These are phyloP conservation scores for Chromoteleia sp. DNA, from an alignment of 2,888 invertebrate genomes.

Conservation along the genomic window DNA sequence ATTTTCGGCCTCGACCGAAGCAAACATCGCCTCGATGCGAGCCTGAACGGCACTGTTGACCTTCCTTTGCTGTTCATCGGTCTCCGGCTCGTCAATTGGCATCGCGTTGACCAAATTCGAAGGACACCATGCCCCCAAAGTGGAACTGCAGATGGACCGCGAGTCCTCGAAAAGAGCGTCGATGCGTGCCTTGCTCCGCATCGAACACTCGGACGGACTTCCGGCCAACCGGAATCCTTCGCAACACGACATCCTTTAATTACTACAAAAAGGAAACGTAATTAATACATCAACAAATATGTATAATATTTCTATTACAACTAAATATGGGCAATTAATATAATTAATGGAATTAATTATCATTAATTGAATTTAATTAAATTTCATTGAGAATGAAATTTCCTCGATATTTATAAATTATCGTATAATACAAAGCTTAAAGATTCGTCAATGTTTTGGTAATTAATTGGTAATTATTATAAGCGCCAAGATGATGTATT, in stretches of 20 bases:
- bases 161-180: slow-evolving; percentile 93
- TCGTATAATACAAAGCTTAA: too few relatives aligned
- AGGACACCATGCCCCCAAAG: slow-evolving; percentile 77
- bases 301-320: too few relatives aligned
- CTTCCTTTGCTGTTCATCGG: slow-evolving; percentile 80
- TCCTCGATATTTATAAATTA: too few relatives aligned
- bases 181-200: slow-evolving; percentile 86
- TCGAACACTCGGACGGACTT: slow-evolving; percentile 82
- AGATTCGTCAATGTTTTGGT: too few relatives aligned
- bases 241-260: slow-evolving; percentile 76
- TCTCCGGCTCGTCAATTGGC: slow-evolving; percentile 56
- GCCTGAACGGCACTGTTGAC: slow-evolving; percentile 92
- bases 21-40: slow-evolving; percentile 93
- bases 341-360: background rate
- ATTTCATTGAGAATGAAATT: too few relatives aligned
- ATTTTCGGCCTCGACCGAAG: slow-evolving; percentile 83
- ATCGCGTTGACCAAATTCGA: slow-evolving; percentile 53
- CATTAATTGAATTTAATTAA: background rate
- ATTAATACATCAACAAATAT: too few relatives aligned
- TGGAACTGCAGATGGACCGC: slow-evolving; percentile 86
- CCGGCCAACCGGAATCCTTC: slow-evolving; percentile 81
- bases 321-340: too few relatives aligned
- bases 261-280: background rate
- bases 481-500: too few relatives aligned
- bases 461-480: too few relatives aligned